phyloP scores from a whole-genome alignment of 2,888 invertebrate genomes.

The Lasioglossum oenotherae region DNA sequence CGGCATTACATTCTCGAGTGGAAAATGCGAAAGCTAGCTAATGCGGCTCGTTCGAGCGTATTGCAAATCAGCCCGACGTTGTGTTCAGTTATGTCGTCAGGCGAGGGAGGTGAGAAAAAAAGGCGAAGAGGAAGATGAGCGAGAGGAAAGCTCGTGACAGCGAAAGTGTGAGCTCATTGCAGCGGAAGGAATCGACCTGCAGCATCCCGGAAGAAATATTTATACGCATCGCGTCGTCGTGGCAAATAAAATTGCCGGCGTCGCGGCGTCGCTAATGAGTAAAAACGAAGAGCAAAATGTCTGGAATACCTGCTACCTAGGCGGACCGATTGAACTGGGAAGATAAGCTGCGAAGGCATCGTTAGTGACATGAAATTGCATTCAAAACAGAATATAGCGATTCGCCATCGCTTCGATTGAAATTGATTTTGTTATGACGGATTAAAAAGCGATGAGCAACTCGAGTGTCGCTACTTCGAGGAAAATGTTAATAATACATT shows the following conservation, averaged over 20 bases:
- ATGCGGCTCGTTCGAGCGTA: slow-evolving; percentile 31
- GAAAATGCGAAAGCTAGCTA: slow-evolving; percentile 34
- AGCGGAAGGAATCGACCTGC: slow-evolving; percentile 25
- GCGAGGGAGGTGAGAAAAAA: neutral
- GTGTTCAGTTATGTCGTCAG: slow-evolving; percentile 18
- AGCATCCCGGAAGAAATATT: slow-evolving; percentile 23
- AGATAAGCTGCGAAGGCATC: slow-evolving; percentile 8
- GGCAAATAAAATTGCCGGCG: neutral
- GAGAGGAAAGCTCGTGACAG: slow-evolving; percentile 4
- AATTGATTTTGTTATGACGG: neutral
- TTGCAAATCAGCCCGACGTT: slow-evolving; percentile 12
- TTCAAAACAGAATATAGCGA: neutral
- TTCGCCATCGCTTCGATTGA: neutral
- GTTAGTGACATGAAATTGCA: neutral
- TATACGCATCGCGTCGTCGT: neutral
- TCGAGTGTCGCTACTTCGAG: neutral
- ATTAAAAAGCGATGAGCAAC: neutral
- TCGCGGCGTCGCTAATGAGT: slow-evolving; percentile 8
- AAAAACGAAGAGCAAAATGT: neutral
- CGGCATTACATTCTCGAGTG: slow-evolving; percentile 5
- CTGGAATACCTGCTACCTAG: neutral
- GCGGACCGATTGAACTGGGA: neutral
- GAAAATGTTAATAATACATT: neutral
- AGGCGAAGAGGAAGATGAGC: neutral
- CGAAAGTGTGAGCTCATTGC: slow-evolving; percentile 20